A percentile compares a stretch with the other conserved stretches of the same genome.
These are phyloP conservation scores for Okamejei kenojei DNA, from an alignment of 2,797 vertebrate genomes.

Conservation along the genomic window DNA sequence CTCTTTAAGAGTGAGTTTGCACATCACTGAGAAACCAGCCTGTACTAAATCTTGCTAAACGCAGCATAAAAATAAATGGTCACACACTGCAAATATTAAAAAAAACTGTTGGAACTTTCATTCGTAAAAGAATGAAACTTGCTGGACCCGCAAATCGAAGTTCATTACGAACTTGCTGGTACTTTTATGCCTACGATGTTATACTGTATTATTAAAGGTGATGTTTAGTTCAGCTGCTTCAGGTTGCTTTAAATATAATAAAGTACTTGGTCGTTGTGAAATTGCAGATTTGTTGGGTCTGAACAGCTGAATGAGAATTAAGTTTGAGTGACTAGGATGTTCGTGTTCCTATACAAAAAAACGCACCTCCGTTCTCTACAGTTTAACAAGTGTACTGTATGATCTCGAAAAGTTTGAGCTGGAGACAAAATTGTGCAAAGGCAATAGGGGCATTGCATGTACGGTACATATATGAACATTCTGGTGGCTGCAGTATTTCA, in stretches of 20 bases:
- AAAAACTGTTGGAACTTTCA: conserved; percentile 44
- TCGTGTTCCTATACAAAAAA: conserved; percentile 45
- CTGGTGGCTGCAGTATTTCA: conserved; percentile 54
- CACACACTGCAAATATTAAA: conserved; percentile 68
- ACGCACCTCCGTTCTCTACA: conserved; percentile 46
- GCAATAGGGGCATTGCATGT: conserved; percentile 62
- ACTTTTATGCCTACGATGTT: conserved; percentile 73
- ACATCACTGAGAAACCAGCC: conserved; percentile 57
- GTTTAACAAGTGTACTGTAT: conserved; percentile 19
- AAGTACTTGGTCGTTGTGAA: conserved; percentile 77
- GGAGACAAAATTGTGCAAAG: conserved; percentile 58
- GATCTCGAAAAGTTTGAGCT: conserved; percentile 33
- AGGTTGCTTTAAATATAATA: conserved; percentile 76
- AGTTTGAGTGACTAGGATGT: conserved; percentile 41
- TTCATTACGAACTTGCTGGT: conserved; percentile 64
- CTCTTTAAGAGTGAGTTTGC: conserved; percentile 63
- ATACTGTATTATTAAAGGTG: conserved; percentile 70
- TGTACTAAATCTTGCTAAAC: conserved; percentile 50
- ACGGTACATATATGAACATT: conserved; percentile 57
- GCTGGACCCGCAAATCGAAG: conserved; percentile 64
- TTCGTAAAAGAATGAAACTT: conserved; percentile 61
- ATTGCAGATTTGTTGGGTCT: conserved; percentile 42
- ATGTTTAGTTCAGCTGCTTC: conserved; percentile 72
- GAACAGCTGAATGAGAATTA: conserved; percentile 47
- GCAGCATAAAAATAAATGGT: conserved; percentile 44